Conservation (phyloP, 2,113 vertebrate species). For the Bucco capensis region DNA sequence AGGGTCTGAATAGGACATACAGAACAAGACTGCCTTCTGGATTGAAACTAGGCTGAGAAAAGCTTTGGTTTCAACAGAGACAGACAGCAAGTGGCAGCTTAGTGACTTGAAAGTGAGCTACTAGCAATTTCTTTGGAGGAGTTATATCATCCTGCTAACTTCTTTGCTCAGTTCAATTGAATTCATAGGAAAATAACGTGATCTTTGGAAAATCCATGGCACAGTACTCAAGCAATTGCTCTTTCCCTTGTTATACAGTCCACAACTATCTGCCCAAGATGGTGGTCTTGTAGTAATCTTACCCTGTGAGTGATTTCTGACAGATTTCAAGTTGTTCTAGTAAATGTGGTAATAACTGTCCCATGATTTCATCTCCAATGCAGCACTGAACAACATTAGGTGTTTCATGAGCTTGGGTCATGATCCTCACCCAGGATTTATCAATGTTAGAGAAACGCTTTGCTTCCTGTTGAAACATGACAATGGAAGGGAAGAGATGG, state of each 20-base stretch:
- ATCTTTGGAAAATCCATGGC: not conserved
- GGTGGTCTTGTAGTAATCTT: not conserved
- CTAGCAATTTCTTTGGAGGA: not conserved
- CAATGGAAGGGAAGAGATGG: not conserved
- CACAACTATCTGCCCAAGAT: not conserved
- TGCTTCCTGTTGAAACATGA: slow-evolving; percentile 80
- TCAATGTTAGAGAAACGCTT: slow-evolving; percentile 97
- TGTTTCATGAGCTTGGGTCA: slow-evolving; percentile 90
- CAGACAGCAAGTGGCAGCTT: not conserved
- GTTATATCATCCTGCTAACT: not conserved
- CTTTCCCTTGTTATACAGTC: not conserved
- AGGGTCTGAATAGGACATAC: not conserved
- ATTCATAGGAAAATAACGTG: not conserved
- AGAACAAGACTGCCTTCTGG: not conserved
- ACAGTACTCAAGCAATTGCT: not conserved
- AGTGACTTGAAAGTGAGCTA: not conserved
- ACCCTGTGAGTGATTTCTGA: slow-evolving; percentile 98
- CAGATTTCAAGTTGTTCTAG: slow-evolving; percentile 95
- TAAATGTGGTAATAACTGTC: slow-evolving; percentile 89
- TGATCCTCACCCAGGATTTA: slow-evolving; percentile 97
- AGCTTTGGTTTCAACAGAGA: not conserved
- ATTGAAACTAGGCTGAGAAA: not conserved
- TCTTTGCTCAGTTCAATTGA: not conserved
- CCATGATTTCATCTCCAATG: slow-evolving; percentile 92
- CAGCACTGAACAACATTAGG: slow-evolving; percentile 93